A percentile compares a stretch with the other conserved stretches of the same genome.
Conservation (phyloP, 2,797 vertebrate species). For the Eleutherodactylus coqui region DNA sequence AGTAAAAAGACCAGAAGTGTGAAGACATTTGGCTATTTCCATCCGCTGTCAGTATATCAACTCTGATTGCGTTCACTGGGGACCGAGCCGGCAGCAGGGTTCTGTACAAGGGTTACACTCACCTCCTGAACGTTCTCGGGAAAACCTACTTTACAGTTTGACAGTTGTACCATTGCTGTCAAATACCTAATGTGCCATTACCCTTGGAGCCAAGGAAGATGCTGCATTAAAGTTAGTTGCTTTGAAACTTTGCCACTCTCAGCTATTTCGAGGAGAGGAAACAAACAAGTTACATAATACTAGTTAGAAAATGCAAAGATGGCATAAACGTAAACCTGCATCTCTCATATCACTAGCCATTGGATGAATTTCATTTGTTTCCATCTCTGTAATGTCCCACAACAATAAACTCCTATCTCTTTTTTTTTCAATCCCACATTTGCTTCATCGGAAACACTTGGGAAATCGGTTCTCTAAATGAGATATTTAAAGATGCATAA, state of each 20-base stretch:
- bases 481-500: slow-evolving; percentile 33
- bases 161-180: slow-evolving; percentile 17
- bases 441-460: not conserved
- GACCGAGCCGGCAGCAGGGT: not conserved
- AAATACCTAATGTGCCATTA: slow-evolving; percentile 20
- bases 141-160: not conserved
- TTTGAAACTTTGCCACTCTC: slow-evolving; percentile 5
- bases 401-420: not conserved
- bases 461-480: slow-evolving; percentile 2
- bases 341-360: not conserved
- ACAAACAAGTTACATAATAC: slow-evolving; percentile 18
- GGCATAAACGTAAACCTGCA: slow-evolving; percentile 26
- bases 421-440: not conserved
- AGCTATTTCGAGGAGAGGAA: not conserved
- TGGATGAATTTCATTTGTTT: not conserved
- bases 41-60: not conserved
- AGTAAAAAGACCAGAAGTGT: not conserved
- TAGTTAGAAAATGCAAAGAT: not conserved
- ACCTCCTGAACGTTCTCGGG: not conserved
- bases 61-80: not conserved
- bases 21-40: not conserved
- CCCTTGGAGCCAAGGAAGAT: not conserved
- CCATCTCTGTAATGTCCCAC: slow-evolving; percentile 8
- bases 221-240: not conserved
- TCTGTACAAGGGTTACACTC: slow-evolving; percentile 15